Base-by-base conservation (phyloP, 2,113 vertebrate genomes). In the Ursus arctos region DNA sequence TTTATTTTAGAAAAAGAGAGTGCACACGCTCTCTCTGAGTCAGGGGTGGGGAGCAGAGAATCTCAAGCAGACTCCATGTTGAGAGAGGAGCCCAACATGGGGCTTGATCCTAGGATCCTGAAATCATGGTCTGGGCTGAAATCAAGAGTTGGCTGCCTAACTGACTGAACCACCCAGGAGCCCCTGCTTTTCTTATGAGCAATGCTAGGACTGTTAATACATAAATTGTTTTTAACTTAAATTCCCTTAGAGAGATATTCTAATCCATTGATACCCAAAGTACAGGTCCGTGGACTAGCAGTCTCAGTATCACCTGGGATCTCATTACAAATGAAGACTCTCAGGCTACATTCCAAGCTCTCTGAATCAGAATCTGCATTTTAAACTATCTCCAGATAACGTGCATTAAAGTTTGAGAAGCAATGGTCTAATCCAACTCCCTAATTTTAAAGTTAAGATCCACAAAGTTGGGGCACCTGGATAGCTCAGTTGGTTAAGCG, bases 361-460 rank as follows among this genome's bases (percentile, higher is more conserved):
- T 16, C 33, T 51, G 69, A 71, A 40, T 59, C n/a, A 87, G 33
- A 95, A 69, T 63, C 26, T 86, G 40, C 16, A 67, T 71, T 88
- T 65, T n/a, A 49, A 49, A 96, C 31, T 7, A 8, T 57, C 36
- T 74, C 33, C 40, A n/a, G 11, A 53, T 18, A 61, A 51, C 71
- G 49, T 26, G 31, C 49, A 47, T 55, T 55, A 47, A 59, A 63
- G 1, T 33, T 57, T 57, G 59, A 83, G 49, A 67, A 28, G 8
- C 10, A 67, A 6, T 71, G 12, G 6, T 94, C 80, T 90, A 69
- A 74, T 80, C 84, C 63, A 93, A 6, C 21, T 71, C 33, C 21
- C 55, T 53, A 53, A 86, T 93, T 94, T 72, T 88, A 77, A 96
- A 82, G 33, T 55, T 77, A 59, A 88, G 24, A 18, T 72, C 19